Base-by-base conservation (phyloP, 2,113 vertebrate genomes). In the Ammodytes marinus region DNA sequence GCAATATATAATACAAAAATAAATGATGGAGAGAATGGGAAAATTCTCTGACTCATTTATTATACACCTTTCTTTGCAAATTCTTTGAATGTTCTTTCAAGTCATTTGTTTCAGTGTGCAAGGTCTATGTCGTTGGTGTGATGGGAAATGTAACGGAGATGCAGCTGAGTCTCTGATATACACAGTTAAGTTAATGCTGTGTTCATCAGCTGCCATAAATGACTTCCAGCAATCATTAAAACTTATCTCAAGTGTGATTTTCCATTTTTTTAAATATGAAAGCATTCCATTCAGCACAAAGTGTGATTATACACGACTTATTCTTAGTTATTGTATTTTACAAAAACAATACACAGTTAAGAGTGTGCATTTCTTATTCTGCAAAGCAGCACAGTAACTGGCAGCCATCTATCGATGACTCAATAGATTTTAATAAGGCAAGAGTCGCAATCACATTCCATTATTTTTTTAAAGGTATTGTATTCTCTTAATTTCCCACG, bases 81-180 rank as follows among this genome's bases (percentile, higher is more conserved):
- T 64, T 69, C 54, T 59, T 40, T 13, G 35, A 43, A 13, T 54
- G 46, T 63, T 46, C 49, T 45, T 72, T 69, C 43, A 57, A 66
- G 46, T 8, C 1, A 82, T 40, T 79, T 17, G 6, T 75, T 73
- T 76, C 45, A 47, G 43, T 19, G 3, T 9, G 42, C 10, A 53
- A 43, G 68, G 46, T 54, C 64, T 42, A 37, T 60, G 40, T 74
- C 67, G 76, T 1, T 50, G 42, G 7, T 15, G 63, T 12, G 13
- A 0, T 76, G 57, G 13, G 46, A 58, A 69, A 59, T 50, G 70
- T 70, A 75, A 47, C 57, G 15, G 6, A 72, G 10, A 63, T 74
- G 46, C 46, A 65, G 65, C 47, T 68, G 19, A 67, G 45, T 35
- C 47, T 50, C 13, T 46, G 14, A 40, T 4, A 43, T 1, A 53